phyloP scores from a whole-genome alignment of 2,888 invertebrate genomes.

The Chironomus riparius region DNA sequence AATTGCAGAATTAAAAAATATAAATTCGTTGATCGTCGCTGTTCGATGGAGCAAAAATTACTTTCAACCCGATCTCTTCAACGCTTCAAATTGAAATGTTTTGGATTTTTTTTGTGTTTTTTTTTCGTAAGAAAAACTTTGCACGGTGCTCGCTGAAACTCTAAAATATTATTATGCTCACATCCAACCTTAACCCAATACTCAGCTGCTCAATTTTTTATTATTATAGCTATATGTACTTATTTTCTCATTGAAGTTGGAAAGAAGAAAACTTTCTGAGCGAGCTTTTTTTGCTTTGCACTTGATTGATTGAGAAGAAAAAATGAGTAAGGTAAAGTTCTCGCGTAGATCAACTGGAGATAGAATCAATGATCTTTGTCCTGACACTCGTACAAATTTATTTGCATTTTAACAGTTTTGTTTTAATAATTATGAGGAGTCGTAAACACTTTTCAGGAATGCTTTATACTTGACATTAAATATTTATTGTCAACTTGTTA shows the following conservation, averaged over 20 bases:
- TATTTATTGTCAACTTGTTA: too few relatives aligned
- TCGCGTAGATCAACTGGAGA: too few relatives aligned
- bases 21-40: background rate
- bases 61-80: conserved; percentile 17
- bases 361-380: too few relatives aligned
- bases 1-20: conserved; percentile 3
- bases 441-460: too few relatives aligned
- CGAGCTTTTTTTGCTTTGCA: background rate
- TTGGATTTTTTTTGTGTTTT: background rate
- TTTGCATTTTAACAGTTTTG: too few relatives aligned
- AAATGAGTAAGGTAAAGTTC: too few relatives aligned
- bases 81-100: conserved; percentile 14
- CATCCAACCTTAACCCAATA: background rate
- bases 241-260: background rate
- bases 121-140: background rate
- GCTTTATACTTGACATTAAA: too few relatives aligned
- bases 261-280: background rate
- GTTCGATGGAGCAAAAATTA: conserved; percentile 6
- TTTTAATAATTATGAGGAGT: too few relatives aligned
- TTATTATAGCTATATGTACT: background rate
- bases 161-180: background rate
- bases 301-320: background rate
- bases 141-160: background rate
- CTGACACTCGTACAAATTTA: too few relatives aligned
- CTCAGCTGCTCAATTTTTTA: background rate